Evolutionary conservation across 1,140 invertebrate species (phyloP), one percentile per base, ranked within the genome.

Genomic region (Microvelia longipes): DNA sequence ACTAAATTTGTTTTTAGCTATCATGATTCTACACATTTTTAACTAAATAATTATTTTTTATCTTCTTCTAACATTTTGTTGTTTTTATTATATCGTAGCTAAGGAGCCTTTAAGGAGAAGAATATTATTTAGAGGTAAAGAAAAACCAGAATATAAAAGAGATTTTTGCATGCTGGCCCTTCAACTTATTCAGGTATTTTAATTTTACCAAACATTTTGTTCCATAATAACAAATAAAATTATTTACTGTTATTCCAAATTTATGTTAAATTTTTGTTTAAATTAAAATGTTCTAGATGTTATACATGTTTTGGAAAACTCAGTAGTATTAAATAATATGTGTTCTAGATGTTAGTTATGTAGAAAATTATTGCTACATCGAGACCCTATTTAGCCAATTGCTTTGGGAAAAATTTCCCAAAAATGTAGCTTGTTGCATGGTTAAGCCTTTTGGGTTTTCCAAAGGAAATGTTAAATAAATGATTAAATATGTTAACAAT

Each of bases 131-230:
- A 27, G 28, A 29, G 50, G 29, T 24, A 50, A 68, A 64, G 24
- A 79, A 35, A 69, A 72, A 28, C 70, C 73, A 25, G 5, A 35
- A 29, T 30, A 69, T 28, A 61, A 70, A 25, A 74, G 83, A 66
- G 82, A 85, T 74, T 87, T 87, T 75, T 86, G 85, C 74, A 82
- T 87, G 75, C 77, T 85, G 0, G 79, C 85, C 5, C 76, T 87
- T 50, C 86, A 87, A 74, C 75, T 88, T 14, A 83, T 87, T 72
- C 86, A 88, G 78, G 84, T 85, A 77, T 60, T 25, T 13, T 60
- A 28, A 24, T 29, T 50, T 69, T 60, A 28, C 70, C 35, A 69
- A 1, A 28, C 26, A 1, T 26, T 50, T 68, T 60, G 15, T 71
- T 64, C 25, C 19, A 29, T 27, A 28, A 71, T 68, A 27, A 50